Evolutionary conservation across 2,113 vertebrate species (phyloP), one percentile per base, ranked within the genome.

Genomic region (Recurvirostra avosetta): DNA sequence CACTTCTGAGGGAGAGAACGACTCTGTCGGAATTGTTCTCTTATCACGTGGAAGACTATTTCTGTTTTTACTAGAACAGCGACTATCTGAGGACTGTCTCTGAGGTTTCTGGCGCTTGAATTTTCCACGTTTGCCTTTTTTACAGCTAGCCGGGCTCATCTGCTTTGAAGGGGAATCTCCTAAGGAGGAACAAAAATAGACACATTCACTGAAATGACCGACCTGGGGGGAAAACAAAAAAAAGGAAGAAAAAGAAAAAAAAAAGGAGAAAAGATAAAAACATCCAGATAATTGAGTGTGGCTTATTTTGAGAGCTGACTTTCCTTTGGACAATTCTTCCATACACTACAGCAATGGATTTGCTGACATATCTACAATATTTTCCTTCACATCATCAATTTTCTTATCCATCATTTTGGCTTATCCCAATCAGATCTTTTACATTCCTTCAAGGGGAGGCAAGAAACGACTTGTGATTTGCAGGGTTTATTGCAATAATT

Each of bases 91-190:
- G 2, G 97, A 98, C 49, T 81, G 88, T 82, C 85, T 96, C 13
- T 96, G 98, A 25, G 96, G 96, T 93, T 98, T 99, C 90, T 98
- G 97, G 4, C 96, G 95, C 92, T 98, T 99, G 97, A 97, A 97
- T 95, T 97, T 98, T 85, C 96, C 97, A 22, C 59, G 94, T 87
- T 95, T 99, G 88, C 96, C 98, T 86, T 98, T 98, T 95, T 96
- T 98, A 91, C 93, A 96, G 23, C 92, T 96, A 15, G 97, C 92
- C 3, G 95, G 86, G 12, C 91, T 97, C 72, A 93, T 68, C 30
- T 96, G 98, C 65, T 75, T 97, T 56, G 96, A 92, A 77, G 94
- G 30, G 21, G 91, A 91, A 80, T 98, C 95, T 20, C 98, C 98
- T 99, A 62, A 36, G 53, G 34, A 87, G 40, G 30, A 82, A 96